Evolutionary conservation across 1,140 invertebrate genomes (phyloP).

Genomic region (Euwallacea fornicatus): DNA sequence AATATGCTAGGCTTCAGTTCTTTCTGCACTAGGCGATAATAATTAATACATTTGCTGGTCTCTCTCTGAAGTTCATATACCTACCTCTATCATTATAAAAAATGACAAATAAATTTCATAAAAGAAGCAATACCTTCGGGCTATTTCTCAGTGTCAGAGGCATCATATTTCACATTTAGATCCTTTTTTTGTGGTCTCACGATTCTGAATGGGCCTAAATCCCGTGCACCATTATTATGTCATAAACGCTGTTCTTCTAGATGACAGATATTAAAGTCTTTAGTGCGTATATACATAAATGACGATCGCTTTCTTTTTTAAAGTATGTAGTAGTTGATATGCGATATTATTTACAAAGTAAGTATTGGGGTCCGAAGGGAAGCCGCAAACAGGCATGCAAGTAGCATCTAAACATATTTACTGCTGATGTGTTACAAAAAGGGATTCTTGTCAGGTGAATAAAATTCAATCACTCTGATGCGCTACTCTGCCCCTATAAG

Average conservation of each 20-base stretch:
- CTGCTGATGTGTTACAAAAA: too few species aligned
- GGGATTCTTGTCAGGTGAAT: too few species aligned
- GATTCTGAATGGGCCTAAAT: slow-evolving; percentile 27
- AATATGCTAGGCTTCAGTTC: too few species aligned
- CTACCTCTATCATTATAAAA: slow-evolving; percentile 35
- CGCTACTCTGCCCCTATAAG: too few species aligned
- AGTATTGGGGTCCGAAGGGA: too few species aligned
- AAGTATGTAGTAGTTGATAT: neutral
- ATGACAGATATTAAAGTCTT: slow-evolving; percentile 17
- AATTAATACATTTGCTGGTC: neutral
- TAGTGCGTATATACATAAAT: slow-evolving; percentile 1
- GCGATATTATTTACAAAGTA: neutral
- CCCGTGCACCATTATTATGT: slow-evolving; percentile 30
- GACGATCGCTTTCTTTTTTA: neutral
- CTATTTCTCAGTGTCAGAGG: slow-evolving; percentile 39
- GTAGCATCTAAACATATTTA: too few species aligned
- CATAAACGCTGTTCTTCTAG: slow-evolving; percentile 22
- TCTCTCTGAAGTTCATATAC: neutral
- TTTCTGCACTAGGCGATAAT: too few species aligned
- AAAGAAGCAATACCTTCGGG: slow-evolving; percentile 29
- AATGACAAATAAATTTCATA: slow-evolving; percentile 39
- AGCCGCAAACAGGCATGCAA: too few species aligned
- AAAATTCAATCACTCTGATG: too few species aligned
- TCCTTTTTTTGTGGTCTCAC: slow-evolving; percentile 32
- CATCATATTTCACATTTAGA: slow-evolving; percentile 38